Base-by-base conservation (phyloP, 2,797 vertebrate species). In the Lutjanus argentimaculatus region DNA sequence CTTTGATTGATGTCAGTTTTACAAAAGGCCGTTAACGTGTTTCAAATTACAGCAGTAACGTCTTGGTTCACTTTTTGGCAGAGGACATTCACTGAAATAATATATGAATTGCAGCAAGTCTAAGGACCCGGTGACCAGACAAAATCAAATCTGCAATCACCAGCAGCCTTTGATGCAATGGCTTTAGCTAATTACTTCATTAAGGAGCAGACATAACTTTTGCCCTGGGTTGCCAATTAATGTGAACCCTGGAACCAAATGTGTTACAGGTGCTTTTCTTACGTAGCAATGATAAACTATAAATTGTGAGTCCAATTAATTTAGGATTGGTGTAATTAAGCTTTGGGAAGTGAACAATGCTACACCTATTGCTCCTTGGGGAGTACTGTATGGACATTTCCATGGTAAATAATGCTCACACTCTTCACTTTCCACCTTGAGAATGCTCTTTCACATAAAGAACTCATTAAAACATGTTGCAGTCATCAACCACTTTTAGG, bases 151-250 rank as follows among this genome's bases (percentile, higher is more conserved):
- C 77, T 88, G 86, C 78, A 82, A 88, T 92, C 82, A 77, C 83
- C 46, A 73, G 63, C 70, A 82, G 78, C 67, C 68, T 89, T 80
- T 84, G 86, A 75, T 80, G 86, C 85, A 83, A 88, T 84, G 73
- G 81, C 88, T 92, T 94, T 65, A 89, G 90, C 86, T 93, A 93
- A 96, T 95, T 93, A 92, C 92, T 91, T 91, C 81, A 91, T 93
- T 93, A 94, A 86, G 73, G 73, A 85, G 74, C 82, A 85, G 82
- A 84, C 69, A 88, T 89, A 92, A 92, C 86, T 90, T 95, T 91
- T 93, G 88, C 86, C 84, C 87, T 63, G 46, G 78, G 83, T 88
- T 82, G 75, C 79, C 87, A 91, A 93, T 92, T 89, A 92, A 87
- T 86, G 82, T 69, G 78, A 84, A 90, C 84, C 88, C 77, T 81